Base-by-base conservation (phyloP, 2,113 vertebrate species). In the Petrocephalus zakoni region DNA sequence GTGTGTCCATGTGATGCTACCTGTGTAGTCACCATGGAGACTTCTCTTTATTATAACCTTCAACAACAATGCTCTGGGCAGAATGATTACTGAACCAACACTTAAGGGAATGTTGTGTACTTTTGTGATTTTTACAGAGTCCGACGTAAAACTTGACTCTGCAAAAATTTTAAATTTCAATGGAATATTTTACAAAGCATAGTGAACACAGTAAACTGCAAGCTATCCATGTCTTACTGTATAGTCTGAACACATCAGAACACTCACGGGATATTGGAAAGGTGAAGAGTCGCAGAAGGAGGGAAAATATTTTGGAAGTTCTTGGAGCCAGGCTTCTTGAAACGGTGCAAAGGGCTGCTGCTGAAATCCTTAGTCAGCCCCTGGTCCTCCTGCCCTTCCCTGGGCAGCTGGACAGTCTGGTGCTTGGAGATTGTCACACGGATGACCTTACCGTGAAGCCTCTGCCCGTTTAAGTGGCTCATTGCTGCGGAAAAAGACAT, bases 261-360 rank as follows among this genome's bases (percentile, higher is more conserved):
- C 2, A 90, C 97, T 95, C 93, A 98, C 97, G 96, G 97, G 87
- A 98, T 97, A 91, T 97, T 97, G 90, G 96, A 96, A 78, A 98
- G 96, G 93, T 97, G 96, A 87, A 97, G 93, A 1, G 96, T 97
- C 46, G 95, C 96, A 88, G 96, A 97, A 0, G 97, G 97, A 89
- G 97, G 96, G 87, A 95, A 96, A 85, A 98, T 96, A 91, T 97
- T 96, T 87, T 95, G 94, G 92, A 96, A 96, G 91, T 97, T 97
- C 91, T 94, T 97, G 56, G 96, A 97, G 64, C 94, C 95, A 58
- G 96, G 94, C 37, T 95, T 96, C 92, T 95, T 97, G 93, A 97
- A 97, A 91, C 97, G 97, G 93, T 97, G 97, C 88, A 98, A 92
- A 46, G 95, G 96, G 90, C 96, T 97, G 86, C 95, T 94, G 83